Evolutionary conservation across 2,113 vertebrate species (phyloP), one percentile per base, ranked within the genome.

Genomic region (Microcebus jonahi): DNA sequence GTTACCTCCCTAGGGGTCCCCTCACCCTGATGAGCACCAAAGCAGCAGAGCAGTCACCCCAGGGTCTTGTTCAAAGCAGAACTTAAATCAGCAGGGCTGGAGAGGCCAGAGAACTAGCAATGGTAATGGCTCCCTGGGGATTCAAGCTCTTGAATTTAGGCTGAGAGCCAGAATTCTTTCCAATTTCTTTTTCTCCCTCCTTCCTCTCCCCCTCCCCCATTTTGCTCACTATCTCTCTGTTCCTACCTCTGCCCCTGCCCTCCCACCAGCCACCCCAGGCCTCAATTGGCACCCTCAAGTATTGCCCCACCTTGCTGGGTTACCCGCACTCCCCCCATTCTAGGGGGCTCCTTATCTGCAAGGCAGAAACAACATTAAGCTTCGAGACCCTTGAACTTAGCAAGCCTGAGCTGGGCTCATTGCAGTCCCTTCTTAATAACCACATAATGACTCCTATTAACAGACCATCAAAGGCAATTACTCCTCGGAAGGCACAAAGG

Each of bases 401-500:
- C 76, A 10, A n/a, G 34, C n/a, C 21, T 4, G 75, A 91, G 88
- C 94, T 92, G 67, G 70, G 80, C 68, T 77, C 45, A 50, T 45
- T 29, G 27, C 17, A 7, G 21, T 83, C 79, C 87, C 84, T 88
- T 81, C 84, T 75, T 68, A 94, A 96, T 88, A 96, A 90, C 31
- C 92, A 57, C 81, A 73, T 82, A 79, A 87, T 94, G 92, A 57
- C 57, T 92, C 89, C 85, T 89, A 92, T 96, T 77, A 73, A 79
- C 59, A 55, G 73, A 88, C 94, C 91, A 89, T 86, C 96, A 86
- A 86, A 95, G 88, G 70, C 55, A 90, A 83, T 90, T 86, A 89
- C 29, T 71, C 53, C 92, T 94, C 84, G 0, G 59, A 76, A 71
- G 91, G 68, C 71, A 86, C 97, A 76, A 57, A 97, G 88, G 18